Evolutionary conservation across 2,113 vertebrate species (phyloP).

Genomic region (Antennarius striatus): DNA sequence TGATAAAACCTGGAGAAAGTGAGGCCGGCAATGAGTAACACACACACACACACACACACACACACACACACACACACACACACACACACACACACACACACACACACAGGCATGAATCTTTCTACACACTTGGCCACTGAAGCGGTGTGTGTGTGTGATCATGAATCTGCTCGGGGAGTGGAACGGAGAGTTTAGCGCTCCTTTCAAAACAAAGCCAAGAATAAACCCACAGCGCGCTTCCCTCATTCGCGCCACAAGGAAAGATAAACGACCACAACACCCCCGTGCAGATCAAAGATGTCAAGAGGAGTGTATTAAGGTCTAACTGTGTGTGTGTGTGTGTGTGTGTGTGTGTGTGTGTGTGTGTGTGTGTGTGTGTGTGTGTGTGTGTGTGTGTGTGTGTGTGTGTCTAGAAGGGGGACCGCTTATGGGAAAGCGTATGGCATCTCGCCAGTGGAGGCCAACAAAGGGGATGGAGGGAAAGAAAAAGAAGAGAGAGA

Average conservation of each 20-base stretch:
- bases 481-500: slow-evolving; percentile 26
- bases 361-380: slow-evolving; percentile 17
- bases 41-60: slow-evolving; percentile 8
- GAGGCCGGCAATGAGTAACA: slow-evolving; percentile 46
- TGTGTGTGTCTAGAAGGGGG: slow-evolving; percentile 29
- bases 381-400: too few relatives aligned
- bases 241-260: slow-evolving; percentile 37
- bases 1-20: slow-evolving; percentile 44
- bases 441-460: slow-evolving; percentile 68
- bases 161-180: slow-evolving; percentile 51
- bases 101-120: slow-evolving; percentile 15
- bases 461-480: slow-evolving; percentile 54
- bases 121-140: slow-evolving; percentile 37
- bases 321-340: slow-evolving; percentile 1
- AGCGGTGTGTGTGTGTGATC: slow-evolving; percentile 19
- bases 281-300: slow-evolving; percentile 58
- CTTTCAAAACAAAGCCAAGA: slow-evolving; percentile 67
- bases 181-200: slow-evolving; percentile 48
- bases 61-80: slow-evolving; percentile 27
- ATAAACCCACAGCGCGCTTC: slow-evolving; percentile 44
- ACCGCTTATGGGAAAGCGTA: slow-evolving; percentile 56
- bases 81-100: slow-evolving; percentile 28
- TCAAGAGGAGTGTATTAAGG: slow-evolving; percentile 47
- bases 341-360: slow-evolving; percentile 17
- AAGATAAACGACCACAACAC: slow-evolving; percentile 69